Base-by-base conservation (phyloP, 1,140 invertebrate species). In the Zaprionus vittiger region DNA sequence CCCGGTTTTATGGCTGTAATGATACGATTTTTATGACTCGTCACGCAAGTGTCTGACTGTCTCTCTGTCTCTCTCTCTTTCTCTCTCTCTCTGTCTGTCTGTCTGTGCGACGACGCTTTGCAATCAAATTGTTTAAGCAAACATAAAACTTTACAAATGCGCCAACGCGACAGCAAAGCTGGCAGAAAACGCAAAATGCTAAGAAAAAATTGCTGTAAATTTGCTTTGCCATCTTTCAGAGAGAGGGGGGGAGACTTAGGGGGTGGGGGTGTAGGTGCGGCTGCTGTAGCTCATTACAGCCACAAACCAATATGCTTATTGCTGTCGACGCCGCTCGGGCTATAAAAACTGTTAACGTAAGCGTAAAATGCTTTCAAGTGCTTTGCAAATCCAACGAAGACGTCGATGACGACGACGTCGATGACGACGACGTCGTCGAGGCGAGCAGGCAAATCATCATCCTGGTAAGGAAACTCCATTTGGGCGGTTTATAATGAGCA, bases 281-380 rank as follows among this genome's bases (percentile, higher is more conserved):
- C 38, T 52, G 60, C 73, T 60, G 38, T 66, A 89, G 84, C 84
- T 89, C 81, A 89, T 89, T 89, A 89, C 79, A 79, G 72, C 84
- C 84, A 84, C 84, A 90, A 89, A 89, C 85, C 84, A 89, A 89
- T 89, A 89, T 89, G 84, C 84, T 90, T 89, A 90, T 89, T 87
- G 81, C 84, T 73, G 83, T 67, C 31, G 31, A 34, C 62, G 59
- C 65, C 61, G 47, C 52, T 67, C 56, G 65, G 81, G 84, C 85
- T 68, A 89, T 89, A 89, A 89, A 89, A 89, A 89, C 85, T 90
- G 85, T 89, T 84, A 90, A 84, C 84, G 84, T 84, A 89, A 89
- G 84, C 84, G 84, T 89, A 81, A 89, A 89, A 90, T 89, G 84
- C 84, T 89, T 89, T 89, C 85, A 89, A 89, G 84, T 89, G 85